Base-by-base conservation (phyloP, 2,888 invertebrate genomes). In the Dilophus febrilis region DNA sequence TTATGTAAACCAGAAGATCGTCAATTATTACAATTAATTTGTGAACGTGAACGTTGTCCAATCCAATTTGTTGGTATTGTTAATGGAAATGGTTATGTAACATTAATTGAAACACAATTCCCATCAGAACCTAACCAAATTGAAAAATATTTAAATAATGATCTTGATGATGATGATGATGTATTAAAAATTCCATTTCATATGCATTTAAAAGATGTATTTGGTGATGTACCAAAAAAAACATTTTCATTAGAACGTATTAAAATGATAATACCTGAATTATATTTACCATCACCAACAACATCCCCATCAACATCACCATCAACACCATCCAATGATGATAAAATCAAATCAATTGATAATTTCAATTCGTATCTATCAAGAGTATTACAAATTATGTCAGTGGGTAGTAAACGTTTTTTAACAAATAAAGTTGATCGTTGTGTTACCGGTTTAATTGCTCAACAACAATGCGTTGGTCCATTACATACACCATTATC, bases 391-490 rank as follows among this genome's bases (percentile, higher is more conserved):
- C 70, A 84, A 47, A 70, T 95, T 17, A 87, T 95, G 1, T 76
- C 90, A 2, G 94, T 98, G 5, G 86, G 82, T 35, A 92, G 94
- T 59, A 98, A 98, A 61, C 71, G 95, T 49, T 95, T 87, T 57
- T 69, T 95, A 32, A 95, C 92, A 0, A 95, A 85, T 55, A 95
- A 95, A 71, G 94, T 94, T 13, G 86, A 87, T 58, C 73, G 95
- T 32, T 94, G 92, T 56, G 95, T 97, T 8, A 83, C 90, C 2
- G 97, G 97, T 2, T 66, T 97, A 13, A 74, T 97, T 41, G 97
- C 91, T 0, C 95, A 95, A 59, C 97, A 98, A 54, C 98, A 98
- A 59, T 97, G 97, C 58, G 91, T 97, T 18, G 97, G 98, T 1
- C 94, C 95, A 0, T 64, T 97, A 1, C 97, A 97, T 59, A 90